A percentile compares a stretch with the other conserved stretches of the same genome.
Conservation (phyloP, 2,797 vertebrate species). For the Arremon brunneinucha region DNA sequence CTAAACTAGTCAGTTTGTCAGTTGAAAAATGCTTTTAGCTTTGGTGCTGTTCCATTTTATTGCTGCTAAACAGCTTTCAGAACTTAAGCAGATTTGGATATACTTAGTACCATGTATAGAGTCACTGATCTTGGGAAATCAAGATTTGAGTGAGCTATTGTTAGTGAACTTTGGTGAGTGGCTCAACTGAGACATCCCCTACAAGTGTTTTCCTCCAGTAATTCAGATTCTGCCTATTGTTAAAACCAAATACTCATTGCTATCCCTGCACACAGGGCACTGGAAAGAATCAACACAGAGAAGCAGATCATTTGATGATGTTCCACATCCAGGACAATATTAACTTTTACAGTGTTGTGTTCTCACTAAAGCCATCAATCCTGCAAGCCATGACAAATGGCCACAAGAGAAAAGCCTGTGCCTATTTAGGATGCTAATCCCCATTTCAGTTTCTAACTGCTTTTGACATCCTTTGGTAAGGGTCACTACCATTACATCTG, state of each 20-base stretch:
- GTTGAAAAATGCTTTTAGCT: not conserved
- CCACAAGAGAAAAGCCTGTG: not conserved
- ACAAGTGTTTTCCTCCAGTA: not conserved
- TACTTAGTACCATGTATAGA: not conserved
- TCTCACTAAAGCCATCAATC: not conserved
- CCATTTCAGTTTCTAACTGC: conserved; percentile 16
- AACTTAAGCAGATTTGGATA: not conserved
- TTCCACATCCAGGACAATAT: not conserved
- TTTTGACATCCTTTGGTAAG: conserved; percentile 7
- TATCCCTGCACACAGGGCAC: not conserved
- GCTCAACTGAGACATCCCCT: not conserved
- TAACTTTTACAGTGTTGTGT: not conserved
- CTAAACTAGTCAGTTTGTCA: not conserved
- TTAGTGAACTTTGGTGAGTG: not conserved
- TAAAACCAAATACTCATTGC: not conserved
- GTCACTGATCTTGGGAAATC: not conserved
- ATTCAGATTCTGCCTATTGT: not conserved
- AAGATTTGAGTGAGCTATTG: not conserved
- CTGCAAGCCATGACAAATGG: not conserved
- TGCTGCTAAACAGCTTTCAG: not conserved
- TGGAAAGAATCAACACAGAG: not conserved
- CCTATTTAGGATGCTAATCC: conserved; percentile 23
- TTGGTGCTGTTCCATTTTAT: not conserved
- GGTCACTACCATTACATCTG: not conserved
- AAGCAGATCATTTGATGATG: not conserved